Base-by-base conservation (phyloP, 2,888 invertebrate genomes). In the Leptura quadrifasciata region DNA sequence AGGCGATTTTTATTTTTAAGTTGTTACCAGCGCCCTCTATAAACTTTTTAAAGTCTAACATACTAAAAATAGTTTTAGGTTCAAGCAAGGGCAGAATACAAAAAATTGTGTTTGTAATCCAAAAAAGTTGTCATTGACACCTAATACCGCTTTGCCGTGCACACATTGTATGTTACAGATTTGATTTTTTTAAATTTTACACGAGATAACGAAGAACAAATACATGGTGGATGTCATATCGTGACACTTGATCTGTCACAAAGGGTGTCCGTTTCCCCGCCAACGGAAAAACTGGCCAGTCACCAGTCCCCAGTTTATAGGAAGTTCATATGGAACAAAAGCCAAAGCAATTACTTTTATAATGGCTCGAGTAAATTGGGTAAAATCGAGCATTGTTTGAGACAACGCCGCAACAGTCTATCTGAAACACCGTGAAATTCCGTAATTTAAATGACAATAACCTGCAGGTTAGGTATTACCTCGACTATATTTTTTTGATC, bases 341-440 rank as follows among this genome's bases (percentile, higher is more conserved):
- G 78, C 73, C 65, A 76, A 79, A 74, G 79, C 81, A 81, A 80
- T 81, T 80, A 80, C 76, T 54, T 75, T 60, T 64, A 79, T 80
- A 81, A 81, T 80, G 72, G 80, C 75, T 75, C 76, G 77, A 64
- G 70, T 79, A 80, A 81, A 81, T 80, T 81, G 81, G 79, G 81
- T 79, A 80, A 81, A 79, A 80, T 79, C 77, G 77, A 72, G 76
- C 79, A 81, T 81, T 81, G 81, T 81, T 79, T 79, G 80, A 78
- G 74, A 57, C 80, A 77, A 69, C 67, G 81, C 81, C 79, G 79
- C 76, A 70, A 70, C 76, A 74, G 70, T 61, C 78, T 72, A 73
- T 78, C 76, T 65, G 70, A 75, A 73, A 77, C 74, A 81, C 80
- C 81, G 79, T 80, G 79, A 80, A 81, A 81, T 81, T 80, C 77